These are phyloP conservation scores for Drosophila leontia DNA, from an alignment of 1,140 invertebrate genomes.

Conservation along the genomic window DNA sequence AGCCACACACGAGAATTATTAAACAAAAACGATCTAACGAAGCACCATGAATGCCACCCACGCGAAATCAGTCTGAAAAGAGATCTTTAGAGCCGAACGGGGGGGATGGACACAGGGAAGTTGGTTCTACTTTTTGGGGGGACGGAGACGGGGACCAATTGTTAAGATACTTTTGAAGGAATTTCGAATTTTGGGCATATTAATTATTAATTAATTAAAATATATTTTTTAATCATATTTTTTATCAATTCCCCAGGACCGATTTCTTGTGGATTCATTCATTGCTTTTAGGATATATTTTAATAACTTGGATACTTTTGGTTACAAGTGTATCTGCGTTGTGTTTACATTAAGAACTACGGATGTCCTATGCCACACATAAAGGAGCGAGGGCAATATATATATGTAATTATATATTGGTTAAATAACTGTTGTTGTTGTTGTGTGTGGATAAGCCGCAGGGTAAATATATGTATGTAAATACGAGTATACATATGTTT, in stretches of 20 bases:
- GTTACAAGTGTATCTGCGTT: conserved; percentile 28
- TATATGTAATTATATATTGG: conserved; percentile 29
- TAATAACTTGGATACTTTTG: neutral
- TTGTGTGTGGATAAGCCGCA: conserved; percentile 43
- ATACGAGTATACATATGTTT: conserved; percentile 37
- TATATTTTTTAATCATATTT: too few relatives aligned
- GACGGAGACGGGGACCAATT: neutral
- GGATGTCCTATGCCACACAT: conserved; percentile 56
- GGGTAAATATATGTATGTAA: conserved; percentile 25
- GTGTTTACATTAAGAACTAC: conserved; percentile 67
- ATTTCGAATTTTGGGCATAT: conserved; percentile 5
- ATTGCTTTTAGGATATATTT: conserved; percentile 15
- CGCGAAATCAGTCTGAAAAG: conserved; percentile 58
- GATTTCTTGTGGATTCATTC: conserved; percentile 73
- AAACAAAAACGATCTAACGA: neutral
- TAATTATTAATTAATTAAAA: neutral
- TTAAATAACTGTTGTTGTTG: conserved; percentile 5
- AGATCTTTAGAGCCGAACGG: neutral
- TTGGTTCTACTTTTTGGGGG: neutral
- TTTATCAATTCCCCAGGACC: conserved; percentile 12
- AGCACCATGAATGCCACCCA: conserved; percentile 60
- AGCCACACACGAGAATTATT: conserved; percentile 2
- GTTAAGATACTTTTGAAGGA: neutral
- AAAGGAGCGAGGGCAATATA: conserved; percentile 47
- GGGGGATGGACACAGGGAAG: neutral